Conservation (phyloP, 1,140 invertebrate species). For the Mizuhopecten yessoensis region DNA sequence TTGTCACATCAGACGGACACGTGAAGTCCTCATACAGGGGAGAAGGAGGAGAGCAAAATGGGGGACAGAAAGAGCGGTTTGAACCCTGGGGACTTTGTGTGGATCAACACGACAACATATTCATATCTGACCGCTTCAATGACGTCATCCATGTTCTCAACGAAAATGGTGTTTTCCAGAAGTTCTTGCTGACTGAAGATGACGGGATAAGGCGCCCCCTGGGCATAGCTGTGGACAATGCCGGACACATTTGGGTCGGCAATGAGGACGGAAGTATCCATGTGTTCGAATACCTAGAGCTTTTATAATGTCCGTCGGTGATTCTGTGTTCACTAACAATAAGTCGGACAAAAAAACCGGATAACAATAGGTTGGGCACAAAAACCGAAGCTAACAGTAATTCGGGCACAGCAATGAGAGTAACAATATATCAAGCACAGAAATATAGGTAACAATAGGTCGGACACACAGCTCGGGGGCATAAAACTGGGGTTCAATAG, state of each 20-base stretch:
- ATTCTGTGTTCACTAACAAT: too few species aligned
- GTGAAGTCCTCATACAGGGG: background rate
- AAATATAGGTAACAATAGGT: too few species aligned
- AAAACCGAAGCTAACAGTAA: too few species aligned
- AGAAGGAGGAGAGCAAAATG: background rate
- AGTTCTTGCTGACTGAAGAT: background rate
- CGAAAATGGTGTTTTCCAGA: background rate
- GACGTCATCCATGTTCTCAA: background rate
- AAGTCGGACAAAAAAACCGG: too few species aligned
- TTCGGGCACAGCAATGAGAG: too few species aligned
- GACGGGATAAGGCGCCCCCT: constrained; percentile 20
- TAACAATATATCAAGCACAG: too few species aligned
- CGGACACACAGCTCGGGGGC: too few species aligned
- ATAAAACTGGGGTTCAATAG: too few species aligned
- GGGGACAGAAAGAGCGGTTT: background rate
- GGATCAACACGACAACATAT: background rate
- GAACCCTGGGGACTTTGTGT: constrained; percentile 5
- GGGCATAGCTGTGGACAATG: background rate
- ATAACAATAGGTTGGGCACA: too few species aligned
- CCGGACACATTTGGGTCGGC: background rate
- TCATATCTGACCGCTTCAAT: constrained; percentile 19
- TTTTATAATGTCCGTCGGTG: background rate
- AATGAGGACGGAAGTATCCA: constrained; percentile 14
- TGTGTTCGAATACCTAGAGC: background rate
- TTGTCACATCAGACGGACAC: background rate